These are phyloP conservation scores for Patella ulyssiponensis DNA, from an alignment of 2,888 invertebrate genomes.

Conservation along the genomic window DNA sequence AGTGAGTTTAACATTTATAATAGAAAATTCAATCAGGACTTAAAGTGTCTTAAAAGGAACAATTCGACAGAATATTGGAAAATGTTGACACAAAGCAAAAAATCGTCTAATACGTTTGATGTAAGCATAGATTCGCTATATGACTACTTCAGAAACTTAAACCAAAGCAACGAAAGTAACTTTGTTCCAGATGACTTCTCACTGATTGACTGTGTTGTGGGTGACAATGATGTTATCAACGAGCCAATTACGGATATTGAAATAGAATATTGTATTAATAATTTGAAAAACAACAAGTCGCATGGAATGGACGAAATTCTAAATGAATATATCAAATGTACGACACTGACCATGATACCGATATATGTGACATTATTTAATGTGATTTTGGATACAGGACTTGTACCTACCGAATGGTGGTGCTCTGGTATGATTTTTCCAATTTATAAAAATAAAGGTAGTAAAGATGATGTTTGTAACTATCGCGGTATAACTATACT, in stretches of 20 bases:
- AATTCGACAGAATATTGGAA: not conserved
- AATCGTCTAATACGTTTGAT: not conserved
- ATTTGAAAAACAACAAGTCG: slow-evolving; percentile 1
- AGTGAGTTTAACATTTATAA: not conserved
- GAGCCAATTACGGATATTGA: not conserved
- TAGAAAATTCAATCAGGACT: not conserved
- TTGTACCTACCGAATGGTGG: slow-evolving; percentile 20
- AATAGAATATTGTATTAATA: slow-evolving; percentile 1
- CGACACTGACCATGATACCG: not conserved
- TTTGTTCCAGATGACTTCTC: not conserved
- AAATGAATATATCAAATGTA: slow-evolving; percentile 6
- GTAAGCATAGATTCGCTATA: slow-evolving; percentile 1
- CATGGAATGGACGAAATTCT: not conserved
- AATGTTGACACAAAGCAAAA: not conserved
- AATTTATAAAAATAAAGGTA: slow-evolving; percentile 24
- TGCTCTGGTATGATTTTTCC: slow-evolving; percentile 10
- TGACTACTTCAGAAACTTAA: not conserved
- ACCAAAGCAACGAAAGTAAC: not conserved
- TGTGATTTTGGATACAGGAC: slow-evolving; percentile 19
- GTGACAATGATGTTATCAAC: slow-evolving; percentile 6
- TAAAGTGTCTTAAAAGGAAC: not conserved
- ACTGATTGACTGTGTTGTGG: not conserved
- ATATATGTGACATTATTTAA: slow-evolving; percentile 21
- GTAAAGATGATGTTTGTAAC: slow-evolving; percentile 1
- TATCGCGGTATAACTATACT: slow-evolving; percentile 21